Conservation (phyloP, 1,140 invertebrate genomes). For the Aphaenogaster floridana region DNA sequence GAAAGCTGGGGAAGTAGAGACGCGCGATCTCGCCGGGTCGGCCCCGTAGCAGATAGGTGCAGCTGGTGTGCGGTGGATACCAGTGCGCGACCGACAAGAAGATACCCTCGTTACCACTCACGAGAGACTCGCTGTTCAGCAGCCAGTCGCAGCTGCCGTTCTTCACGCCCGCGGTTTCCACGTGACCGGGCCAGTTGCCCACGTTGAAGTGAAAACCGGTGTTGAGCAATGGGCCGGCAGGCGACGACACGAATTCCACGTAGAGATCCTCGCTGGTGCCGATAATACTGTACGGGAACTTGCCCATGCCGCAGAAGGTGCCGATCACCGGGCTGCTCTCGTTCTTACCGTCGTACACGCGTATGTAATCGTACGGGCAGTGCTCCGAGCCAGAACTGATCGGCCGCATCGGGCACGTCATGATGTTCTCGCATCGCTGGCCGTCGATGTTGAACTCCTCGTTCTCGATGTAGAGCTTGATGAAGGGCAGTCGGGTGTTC, state of each 20-base stretch:
- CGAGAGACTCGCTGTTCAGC: conserved; percentile 92
- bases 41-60: conserved; percentile 95
- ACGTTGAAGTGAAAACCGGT: conserved; percentile 98
- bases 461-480: conserved; percentile 96
- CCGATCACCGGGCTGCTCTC: conserved; percentile 95
- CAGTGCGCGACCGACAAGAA: conserved; percentile 96
- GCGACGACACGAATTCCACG: conserved; percentile 96
- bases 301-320: conserved; percentile 97
- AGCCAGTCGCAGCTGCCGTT: conserved; percentile 96
- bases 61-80: conserved; percentile 96
- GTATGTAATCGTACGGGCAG: conserved; percentile 96
- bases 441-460: conserved; percentile 98
- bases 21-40: conserved; percentile 94
- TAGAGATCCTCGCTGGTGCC: conserved; percentile 96
- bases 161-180: conserved; percentile 93
- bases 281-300: conserved; percentile 97
- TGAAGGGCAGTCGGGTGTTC: conserved; percentile 95
- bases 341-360: conserved; percentile 96
- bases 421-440: conserved; percentile 96
- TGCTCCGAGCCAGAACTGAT: conserved; percentile 94
- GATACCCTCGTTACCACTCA: conserved; percentile 93
- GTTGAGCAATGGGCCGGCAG: conserved; percentile 95
- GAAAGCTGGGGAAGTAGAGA: conserved; percentile 95
- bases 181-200: conserved; percentile 96
- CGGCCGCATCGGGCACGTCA: conserved; percentile 97